Evolutionary conservation across 2,113 vertebrate species (phyloP).

Genomic region (Dryoscopus gambensis): DNA sequence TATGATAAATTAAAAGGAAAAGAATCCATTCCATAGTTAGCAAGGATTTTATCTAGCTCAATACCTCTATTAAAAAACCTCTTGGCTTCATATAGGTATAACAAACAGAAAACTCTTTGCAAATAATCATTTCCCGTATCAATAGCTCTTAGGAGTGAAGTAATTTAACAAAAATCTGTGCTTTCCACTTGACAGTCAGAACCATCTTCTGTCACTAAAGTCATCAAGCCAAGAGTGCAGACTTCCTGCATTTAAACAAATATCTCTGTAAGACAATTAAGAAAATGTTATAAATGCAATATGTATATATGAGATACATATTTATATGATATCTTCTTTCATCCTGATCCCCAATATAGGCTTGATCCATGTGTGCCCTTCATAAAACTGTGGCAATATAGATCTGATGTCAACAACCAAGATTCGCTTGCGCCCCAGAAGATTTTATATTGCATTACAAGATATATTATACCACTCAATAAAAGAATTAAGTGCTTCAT

Average conservation of each 20-base stretch:
- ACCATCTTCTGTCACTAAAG: neutral
- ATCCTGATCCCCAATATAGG: neutral
- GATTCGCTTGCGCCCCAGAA: neutral
- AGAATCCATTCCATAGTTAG: neutral
- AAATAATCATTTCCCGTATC: neutral
- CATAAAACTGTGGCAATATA: neutral
- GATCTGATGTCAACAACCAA: neutral
- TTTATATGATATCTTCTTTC: neutral
- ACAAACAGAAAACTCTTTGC: neutral
- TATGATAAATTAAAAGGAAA: neutral
- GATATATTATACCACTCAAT: neutral
- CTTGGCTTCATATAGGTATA: neutral
- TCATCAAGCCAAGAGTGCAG: neutral
- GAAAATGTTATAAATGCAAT: neutral
- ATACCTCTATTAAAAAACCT: neutral
- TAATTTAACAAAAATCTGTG: neutral
- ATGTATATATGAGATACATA: neutral
- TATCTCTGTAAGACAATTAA: neutral
- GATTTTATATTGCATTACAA: neutral
- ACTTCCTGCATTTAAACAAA: neutral
- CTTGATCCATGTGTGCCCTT: neutral
- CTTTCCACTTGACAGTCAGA: neutral
- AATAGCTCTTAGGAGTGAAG: neutral
- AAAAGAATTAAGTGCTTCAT: neutral
- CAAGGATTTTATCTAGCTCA: neutral